Percentiles rank a stretch among this genome's conserved stretches.
phyloP scores from a whole-genome alignment of 2,113 vertebrate genomes.

The Scomber scombrus region DNA sequence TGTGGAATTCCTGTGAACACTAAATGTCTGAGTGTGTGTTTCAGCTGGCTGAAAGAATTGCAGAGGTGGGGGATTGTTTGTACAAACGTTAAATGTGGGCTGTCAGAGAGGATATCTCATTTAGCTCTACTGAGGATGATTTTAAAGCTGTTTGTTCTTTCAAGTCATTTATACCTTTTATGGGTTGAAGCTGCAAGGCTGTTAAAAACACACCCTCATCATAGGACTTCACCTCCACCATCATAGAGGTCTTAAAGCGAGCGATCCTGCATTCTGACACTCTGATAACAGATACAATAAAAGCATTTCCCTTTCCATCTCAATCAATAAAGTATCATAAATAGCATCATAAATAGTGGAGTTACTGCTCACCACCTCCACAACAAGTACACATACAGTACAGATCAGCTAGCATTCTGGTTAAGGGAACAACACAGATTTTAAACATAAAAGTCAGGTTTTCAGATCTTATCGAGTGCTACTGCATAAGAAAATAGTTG shows the following conservation, averaged over 20 bases:
- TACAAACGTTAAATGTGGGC: slow-evolving; percentile 17
- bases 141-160: slow-evolving; percentile 49
- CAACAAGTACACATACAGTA: neutral
- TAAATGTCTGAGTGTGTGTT: slow-evolving; percentile 27
- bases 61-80: slow-evolving; percentile 35
- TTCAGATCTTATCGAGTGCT: too few relatives aligned
- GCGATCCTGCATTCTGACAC: neutral
- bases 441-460: too few relatives aligned
- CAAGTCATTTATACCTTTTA: slow-evolving; percentile 33
- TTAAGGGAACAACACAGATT: too few relatives aligned
- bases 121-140: slow-evolving; percentile 30
- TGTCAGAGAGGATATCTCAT: slow-evolving; percentile 44
- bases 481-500: too few relatives aligned
- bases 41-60: neutral
- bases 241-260: slow-evolving; percentile 6
- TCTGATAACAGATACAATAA: neutral
- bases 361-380: neutral
- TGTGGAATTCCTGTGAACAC: slow-evolving; percentile 16
- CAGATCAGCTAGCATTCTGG: neutral
- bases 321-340: neutral
- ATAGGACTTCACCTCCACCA: slow-evolving; percentile 26
- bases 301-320: neutral
- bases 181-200: neutral
- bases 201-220: slow-evolving; percentile 27
- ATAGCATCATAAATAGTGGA: neutral